Base-by-base conservation (phyloP, 2,797 vertebrate genomes). In the Esox masquinongy region DNA sequence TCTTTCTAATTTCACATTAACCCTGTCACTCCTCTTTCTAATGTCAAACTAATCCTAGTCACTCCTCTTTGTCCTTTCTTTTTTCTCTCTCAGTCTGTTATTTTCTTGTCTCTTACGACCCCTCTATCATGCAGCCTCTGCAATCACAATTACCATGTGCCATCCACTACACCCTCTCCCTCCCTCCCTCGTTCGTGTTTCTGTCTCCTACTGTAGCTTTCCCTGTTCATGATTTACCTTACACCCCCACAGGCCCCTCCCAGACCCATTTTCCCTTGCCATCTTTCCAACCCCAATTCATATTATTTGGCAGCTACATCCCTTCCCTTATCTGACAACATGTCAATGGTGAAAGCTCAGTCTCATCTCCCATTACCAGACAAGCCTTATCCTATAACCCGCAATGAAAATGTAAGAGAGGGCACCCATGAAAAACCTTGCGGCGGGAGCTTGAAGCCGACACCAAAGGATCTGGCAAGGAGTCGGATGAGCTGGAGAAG, bases 51-150 rank as follows among this genome's bases (percentile, higher is more conserved):
- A 43, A 43, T 9, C 36, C 36, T 3, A 39, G 36, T 43, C 39
- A 31, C 29, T 31, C 29, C 29, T 31, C 29, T 31, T 31, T 31
- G 29, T 31, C 29, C 29, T 31, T 31, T 31, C 29, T 70, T 74
- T 61, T 69, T 64, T 19, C 39, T 63, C 39, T 49, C 36, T 16
- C n/a, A 24, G 8, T 49, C 47, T 14, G 5, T 39, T 17, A 26
- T 43, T 19, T 15, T 64, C 61, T 31, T 19, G 63, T 22, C 29
- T 29, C 67, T 39, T 19, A 43, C 82, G 63, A 68, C 75, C 75
- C 80, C 87, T 79, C 85, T 5, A 16, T 5, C 74, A 78, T 70
- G 11, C 64, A 31, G 49, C 16, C 3, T 17, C 29, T 77, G 64
- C 67, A 78, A 67, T 85, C 53, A 59, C 19, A 59, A 22, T 59